Percentiles rank a stretch among this genome's conserved stretches.
Conservation (phyloP, 2,113 vertebrate genomes). For the Hirundichthys speculiger region DNA sequence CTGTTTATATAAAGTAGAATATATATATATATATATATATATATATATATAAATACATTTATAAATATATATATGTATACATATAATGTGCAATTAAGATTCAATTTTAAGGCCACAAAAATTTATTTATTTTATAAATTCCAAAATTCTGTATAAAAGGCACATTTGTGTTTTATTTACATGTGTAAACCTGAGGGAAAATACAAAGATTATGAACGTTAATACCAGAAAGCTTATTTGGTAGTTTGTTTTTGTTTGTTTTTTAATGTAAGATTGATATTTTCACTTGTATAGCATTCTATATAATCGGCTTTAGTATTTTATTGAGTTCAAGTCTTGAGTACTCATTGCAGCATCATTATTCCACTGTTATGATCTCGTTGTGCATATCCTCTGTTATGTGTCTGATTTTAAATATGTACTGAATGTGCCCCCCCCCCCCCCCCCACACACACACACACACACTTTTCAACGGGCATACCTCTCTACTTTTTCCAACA, state of each 20-base stretch:
- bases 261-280: slow-evolving; percentile 46
- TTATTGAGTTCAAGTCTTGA: slow-evolving; percentile 59
- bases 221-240: slow-evolving; percentile 62
- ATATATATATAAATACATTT: slow-evolving; percentile 58
- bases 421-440: slow-evolving; percentile 64
- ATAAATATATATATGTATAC: slow-evolving; percentile 44
- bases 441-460: no score
- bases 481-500: slow-evolving; percentile 52
- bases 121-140: slow-evolving; percentile 87
- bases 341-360: slow-evolving; percentile 51
- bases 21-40: slow-evolving; percentile 63
- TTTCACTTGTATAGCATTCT: slow-evolving; percentile 69
- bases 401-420: slow-evolving; percentile 65
- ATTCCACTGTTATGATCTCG: slow-evolving; percentile 55
- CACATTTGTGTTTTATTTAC: slow-evolving; percentile 76
- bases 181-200: slow-evolving; percentile 76
- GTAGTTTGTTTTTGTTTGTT: slow-evolving; percentile 38
- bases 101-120: slow-evolving; percentile 77
- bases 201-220: slow-evolving; percentile 67
- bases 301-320: slow-evolving; percentile 71
- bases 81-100: slow-evolving; percentile 71
- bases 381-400: slow-evolving; percentile 63
- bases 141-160: slow-evolving; percentile 80
- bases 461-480: slow-evolving; percentile 62
- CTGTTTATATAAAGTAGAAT: slow-evolving; percentile 77